phyloP scores from a whole-genome alignment of 2,113 vertebrate species.

The Phasianus colchicus region DNA sequence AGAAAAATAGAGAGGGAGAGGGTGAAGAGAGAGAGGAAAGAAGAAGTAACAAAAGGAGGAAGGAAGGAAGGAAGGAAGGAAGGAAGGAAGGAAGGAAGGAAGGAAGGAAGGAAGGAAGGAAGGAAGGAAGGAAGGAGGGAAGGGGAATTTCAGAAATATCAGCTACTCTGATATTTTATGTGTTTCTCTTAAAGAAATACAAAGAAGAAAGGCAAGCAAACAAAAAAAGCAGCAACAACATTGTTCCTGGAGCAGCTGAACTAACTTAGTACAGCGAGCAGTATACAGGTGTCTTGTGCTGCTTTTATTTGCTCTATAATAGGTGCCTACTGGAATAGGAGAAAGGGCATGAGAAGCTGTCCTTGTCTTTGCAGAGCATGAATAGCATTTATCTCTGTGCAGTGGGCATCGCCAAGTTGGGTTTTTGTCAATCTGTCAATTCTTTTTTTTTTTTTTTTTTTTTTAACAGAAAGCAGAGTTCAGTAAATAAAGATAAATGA shows the following conservation, averaged over 20 bases:
- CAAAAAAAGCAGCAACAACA: neutral
- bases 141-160: neutral
- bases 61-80: fast-evolving
- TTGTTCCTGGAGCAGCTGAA: neutral
- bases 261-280: neutral
- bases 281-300: slow-evolving; percentile 39
- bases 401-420: slow-evolving; percentile 76
- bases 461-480: slow-evolving; percentile 84
- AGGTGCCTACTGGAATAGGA: slow-evolving; percentile 68
- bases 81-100: neutral
- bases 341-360: slow-evolving; percentile 76
- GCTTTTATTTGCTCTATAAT: slow-evolving; percentile 67
- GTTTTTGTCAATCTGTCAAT: slow-evolving; percentile 86
- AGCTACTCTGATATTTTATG: neutral
- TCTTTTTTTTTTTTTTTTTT: slow-evolving; percentile 71
- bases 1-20: too few relatives aligned
- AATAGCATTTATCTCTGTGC: slow-evolving; percentile 85
- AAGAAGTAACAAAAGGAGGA: too few relatives aligned
- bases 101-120: neutral
- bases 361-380: slow-evolving; percentile 81
- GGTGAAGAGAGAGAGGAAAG: too few relatives aligned
- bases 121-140: too few relatives aligned
- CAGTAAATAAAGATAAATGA: slow-evolving; percentile 92
- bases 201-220: neutral
- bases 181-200: neutral